Percentiles rank a stretch among this genome's conserved stretches.
Conservation (phyloP, 2,888 invertebrate genomes). For the Lithodes maja region DNA sequence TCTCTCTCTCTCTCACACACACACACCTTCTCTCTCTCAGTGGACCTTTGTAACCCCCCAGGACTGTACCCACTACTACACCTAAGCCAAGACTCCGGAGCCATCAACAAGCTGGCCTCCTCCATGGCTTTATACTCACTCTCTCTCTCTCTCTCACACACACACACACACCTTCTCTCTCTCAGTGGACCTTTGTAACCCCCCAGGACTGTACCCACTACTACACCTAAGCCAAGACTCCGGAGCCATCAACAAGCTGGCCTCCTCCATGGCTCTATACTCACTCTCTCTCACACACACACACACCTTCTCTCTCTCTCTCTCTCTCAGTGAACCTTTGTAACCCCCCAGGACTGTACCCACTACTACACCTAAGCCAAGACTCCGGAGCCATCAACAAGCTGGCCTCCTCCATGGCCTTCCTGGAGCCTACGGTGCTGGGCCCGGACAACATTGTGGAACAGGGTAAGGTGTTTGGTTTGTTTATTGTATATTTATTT, state of each 20-base stretch:
- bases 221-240: background rate
- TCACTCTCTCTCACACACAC: background rate
- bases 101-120: too few species aligned
- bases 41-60: too few species aligned
- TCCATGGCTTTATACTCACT: too few species aligned
- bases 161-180: too few species aligned
- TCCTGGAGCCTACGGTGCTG: slow-evolving; percentile 15
- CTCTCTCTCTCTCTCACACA: too few species aligned
- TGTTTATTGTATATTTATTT: too few species aligned
- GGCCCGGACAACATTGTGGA: slow-evolving; percentile 46
- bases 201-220: background rate
- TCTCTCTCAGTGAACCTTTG: background rate
- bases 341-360: slow-evolving; percentile 34
- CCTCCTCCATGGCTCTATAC: background rate
- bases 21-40: too few species aligned
- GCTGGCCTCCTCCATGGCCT: background rate
- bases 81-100: too few species aligned
- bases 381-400: slow-evolving; percentile 35
- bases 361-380: slow-evolving; percentile 36
- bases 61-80: too few species aligned
- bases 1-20: too few species aligned
- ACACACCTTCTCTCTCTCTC: background rate
- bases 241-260: background rate
- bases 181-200: background rate
- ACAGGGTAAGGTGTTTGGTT: slow-evolving; percentile 33